phyloP scores from a whole-genome alignment of 2,888 invertebrate genomes.

The Apamea anceps region DNA sequence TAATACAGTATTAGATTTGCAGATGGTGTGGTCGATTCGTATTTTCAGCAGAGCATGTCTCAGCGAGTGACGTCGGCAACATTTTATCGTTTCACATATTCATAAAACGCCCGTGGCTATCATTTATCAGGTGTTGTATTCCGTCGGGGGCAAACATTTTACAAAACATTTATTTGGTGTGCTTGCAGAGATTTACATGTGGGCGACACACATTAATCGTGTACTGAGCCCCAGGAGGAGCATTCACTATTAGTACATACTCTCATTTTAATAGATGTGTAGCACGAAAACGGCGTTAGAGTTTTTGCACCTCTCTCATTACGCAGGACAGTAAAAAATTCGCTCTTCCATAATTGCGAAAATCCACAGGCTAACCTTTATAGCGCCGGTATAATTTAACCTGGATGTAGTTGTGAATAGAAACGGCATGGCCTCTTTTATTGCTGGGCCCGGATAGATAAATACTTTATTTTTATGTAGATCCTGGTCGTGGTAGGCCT shows the following conservation, averaged over 20 bases:
- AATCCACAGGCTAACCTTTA: constrained; percentile 76
- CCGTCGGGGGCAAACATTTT: constrained; percentile 80
- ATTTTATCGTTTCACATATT: constrained; percentile 81
- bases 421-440: constrained; percentile 72
- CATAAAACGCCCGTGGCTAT: constrained; percentile 83
- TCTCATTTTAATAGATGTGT: constrained; percentile 68
- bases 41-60: constrained; percentile 62
- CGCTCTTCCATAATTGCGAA: constrained; percentile 76
- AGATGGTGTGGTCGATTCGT: constrained; percentile 53
- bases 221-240: constrained; percentile 72
- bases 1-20: constrained; percentile 40
- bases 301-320: constrained; percentile 77
- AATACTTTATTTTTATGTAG: constrained; percentile 62
- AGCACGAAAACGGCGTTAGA: constrained; percentile 61
- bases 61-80: constrained; percentile 71
- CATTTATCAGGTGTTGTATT: constrained; percentile 85
- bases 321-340: constrained; percentile 78
- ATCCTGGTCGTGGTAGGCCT: constrained; percentile 34
- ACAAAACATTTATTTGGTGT: constrained; percentile 83
- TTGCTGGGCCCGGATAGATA: constrained; percentile 65
- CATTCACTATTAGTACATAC: constrained; percentile 71
- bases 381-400: constrained; percentile 74
- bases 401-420: constrained; percentile 74
- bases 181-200: constrained; percentile 81
- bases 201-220: constrained; percentile 80